Percentiles rank a stretch among this genome's conserved stretches.
phyloP scores from a whole-genome alignment of 1,140 invertebrate species.

The Pararge aegeria region DNA sequence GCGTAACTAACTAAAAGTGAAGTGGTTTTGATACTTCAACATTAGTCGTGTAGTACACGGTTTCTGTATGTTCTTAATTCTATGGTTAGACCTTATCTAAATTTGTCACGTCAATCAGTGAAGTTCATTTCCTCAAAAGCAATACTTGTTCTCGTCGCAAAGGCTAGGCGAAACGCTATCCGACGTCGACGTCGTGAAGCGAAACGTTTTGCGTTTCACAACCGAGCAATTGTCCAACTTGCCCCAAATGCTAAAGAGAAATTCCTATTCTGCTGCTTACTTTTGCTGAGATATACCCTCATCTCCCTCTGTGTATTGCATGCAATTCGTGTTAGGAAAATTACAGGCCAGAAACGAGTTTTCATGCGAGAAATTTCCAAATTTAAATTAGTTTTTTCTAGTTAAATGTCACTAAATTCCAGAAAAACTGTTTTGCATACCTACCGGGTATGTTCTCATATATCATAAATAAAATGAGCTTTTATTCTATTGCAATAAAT shows the following conservation, averaged over 20 bases:
- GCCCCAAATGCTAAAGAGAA: constrained; percentile 37
- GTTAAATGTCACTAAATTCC: too few species aligned
- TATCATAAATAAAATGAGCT: too few species aligned
- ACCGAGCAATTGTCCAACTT: constrained; percentile 41
- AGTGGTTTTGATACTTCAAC: too few species aligned
- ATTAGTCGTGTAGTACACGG: too few species aligned
- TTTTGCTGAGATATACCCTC: constrained; percentile 37
- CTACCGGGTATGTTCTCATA: too few species aligned
- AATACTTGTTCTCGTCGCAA: constrained; percentile 25
- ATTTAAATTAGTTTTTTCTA: constrained; percentile 17
- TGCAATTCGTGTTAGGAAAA: constrained; percentile 46
- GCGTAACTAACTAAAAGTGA: too few species aligned
- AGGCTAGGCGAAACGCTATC: constrained; percentile 17
- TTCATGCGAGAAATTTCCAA: constrained; percentile 25
- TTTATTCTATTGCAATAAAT: too few species aligned
- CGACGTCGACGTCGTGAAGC: constrained; percentile 31
- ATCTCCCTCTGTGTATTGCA: constrained; percentile 33
- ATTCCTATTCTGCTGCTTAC: constrained; percentile 30
- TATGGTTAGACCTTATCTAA: background rate
- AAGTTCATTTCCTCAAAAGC: constrained; percentile 33
- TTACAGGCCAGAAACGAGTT: constrained; percentile 23
- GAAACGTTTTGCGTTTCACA: constrained; percentile 43
- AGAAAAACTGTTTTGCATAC: too few species aligned
- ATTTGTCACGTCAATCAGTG: background rate
- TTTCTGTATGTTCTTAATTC: too few species aligned